A percentile compares a stretch with the other conserved stretches of the same genome.
Conservation (phyloP, 1,140 invertebrate genomes). For the Drosophila eugracilis region DNA sequence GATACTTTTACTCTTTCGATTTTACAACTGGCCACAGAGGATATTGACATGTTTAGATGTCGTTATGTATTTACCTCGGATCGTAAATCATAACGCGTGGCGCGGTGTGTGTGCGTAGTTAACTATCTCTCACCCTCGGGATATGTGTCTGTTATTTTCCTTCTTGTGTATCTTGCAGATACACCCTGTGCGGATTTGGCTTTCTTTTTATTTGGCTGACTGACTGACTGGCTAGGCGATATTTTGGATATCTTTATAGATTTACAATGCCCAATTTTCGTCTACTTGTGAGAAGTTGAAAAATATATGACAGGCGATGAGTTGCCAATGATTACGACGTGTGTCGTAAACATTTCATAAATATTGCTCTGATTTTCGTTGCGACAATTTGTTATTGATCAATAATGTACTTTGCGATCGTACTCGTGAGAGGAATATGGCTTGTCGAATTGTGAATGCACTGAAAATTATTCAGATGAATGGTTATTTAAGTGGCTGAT, state of each 20-base stretch:
- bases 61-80: conserved; percentile 79
- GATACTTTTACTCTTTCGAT: conserved; percentile 81
- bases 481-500: neutral
- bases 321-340: conserved; percentile 81
- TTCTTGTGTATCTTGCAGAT: conserved; percentile 64
- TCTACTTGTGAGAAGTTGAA: conserved; percentile 81
- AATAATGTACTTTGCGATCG: conserved; percentile 55
- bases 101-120: conserved; percentile 29
- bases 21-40: conserved; percentile 75
- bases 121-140: conserved; percentile 12
- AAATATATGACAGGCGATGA: conserved; percentile 77
- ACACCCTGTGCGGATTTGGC: conserved; percentile 32
- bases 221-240: conserved; percentile 28
- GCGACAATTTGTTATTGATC: conserved; percentile 82
- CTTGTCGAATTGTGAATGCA: conserved; percentile 20
- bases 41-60: conserved; percentile 83
- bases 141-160: too few relatives aligned
- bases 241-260: conserved; percentile 75
- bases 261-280: conserved; percentile 82
- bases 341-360: conserved; percentile 80
- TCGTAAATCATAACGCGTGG: conserved; percentile 81
- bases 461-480: conserved; percentile 17
- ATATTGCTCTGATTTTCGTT: conserved; percentile 83
- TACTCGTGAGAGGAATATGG: neutral
- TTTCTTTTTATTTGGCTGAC: conserved; percentile 33